Base-by-base conservation (phyloP, 1,140 invertebrate species). In the Brachionus rubens region DNA sequence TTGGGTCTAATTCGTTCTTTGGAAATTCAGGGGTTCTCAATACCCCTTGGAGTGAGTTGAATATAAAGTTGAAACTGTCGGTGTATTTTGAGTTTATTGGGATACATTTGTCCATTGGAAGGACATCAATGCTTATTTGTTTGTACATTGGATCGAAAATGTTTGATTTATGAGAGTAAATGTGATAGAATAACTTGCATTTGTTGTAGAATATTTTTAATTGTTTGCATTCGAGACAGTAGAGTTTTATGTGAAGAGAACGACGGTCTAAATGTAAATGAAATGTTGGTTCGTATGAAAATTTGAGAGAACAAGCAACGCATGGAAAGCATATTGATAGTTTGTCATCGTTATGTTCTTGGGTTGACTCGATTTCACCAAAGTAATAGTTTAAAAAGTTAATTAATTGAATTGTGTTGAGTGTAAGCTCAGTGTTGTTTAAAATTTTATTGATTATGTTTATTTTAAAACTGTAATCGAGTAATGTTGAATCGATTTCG, bases 371-470 rank as follows among this genome's bases (percentile, higher is more conserved):
- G 7, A n/a, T 28, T 19, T 65, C 59, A 3, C 26, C 19, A 24
- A 65, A 65, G 10, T 65, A 65, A 19, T 65, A 65, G 19, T 65
- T 65, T 24, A 65, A 21, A 41, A 65, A 65, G 19, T 65, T 65
- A 24, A 65, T 65, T 3, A 65, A 41, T 65, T 65, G 59, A 43
- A 65, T 24, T 12, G 24, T 43, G 19, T 36, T 65, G 1, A 65
- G 21, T 24, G n/a, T 43, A 10, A 65, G 16, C 14, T 65, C 19
- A 10, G 40, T 16, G 14, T 65, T 36, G 19, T 43, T 36, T 41
- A 65, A 28, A 43, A 65, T 43, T 65, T 65, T 65, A 36, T 65
- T 65, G 21, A 65, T 65, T 19, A 65, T 19, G 12, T 65, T 24
- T 43, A 65, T 41, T 65, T 65, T 65, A 26, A 65, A 65, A 36